A percentile compares a stretch with the other conserved stretches of the same genome.
phyloP scores from a whole-genome alignment of 2,113 vertebrate species.

The Lethenteron reissneri region DNA sequence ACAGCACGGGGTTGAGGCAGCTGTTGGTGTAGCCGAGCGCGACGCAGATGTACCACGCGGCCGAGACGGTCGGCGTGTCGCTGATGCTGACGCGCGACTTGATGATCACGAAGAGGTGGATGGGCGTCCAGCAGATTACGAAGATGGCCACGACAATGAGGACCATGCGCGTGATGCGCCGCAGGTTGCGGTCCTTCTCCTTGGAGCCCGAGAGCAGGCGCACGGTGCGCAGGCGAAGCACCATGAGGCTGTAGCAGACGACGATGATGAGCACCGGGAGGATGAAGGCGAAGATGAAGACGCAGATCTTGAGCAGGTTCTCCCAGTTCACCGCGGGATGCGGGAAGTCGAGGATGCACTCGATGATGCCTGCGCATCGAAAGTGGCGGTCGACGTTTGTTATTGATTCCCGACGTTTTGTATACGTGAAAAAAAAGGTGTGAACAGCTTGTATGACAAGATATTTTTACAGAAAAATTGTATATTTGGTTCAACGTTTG shows the following conservation, averaged over 20 bases:
- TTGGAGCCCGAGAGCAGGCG: constrained; percentile 94
- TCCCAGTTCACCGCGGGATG: constrained; percentile 95
- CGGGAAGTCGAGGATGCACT: constrained; percentile 71
- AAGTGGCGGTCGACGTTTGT: background rate
- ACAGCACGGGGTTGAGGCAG: constrained; percentile 93
- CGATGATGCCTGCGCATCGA: constrained; percentile 26
- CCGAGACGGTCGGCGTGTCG: constrained; percentile 62
- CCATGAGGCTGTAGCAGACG: constrained; percentile 89
- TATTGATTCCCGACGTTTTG: too few relatives aligned
- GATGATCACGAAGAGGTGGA: constrained; percentile 91
- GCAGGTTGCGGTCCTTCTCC: constrained; percentile 83
- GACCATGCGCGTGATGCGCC: constrained; percentile 93
- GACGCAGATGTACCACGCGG: constrained; percentile 98
- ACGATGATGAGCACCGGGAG: constrained; percentile 96
- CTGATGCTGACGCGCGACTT: constrained; percentile 73
- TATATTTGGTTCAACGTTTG: too few relatives aligned
- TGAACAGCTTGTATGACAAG: too few relatives aligned
- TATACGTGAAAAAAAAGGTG: too few relatives aligned
- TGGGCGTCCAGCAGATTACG: constrained; percentile 94
- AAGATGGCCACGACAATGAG: constrained; percentile 91
- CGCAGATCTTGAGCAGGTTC: constrained; percentile 87
- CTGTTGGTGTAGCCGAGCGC: constrained; percentile 94
- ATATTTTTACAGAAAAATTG: too few relatives aligned
- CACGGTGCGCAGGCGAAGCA: constrained; percentile 80
- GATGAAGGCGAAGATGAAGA: constrained; percentile 97